Evolutionary conservation across 2,113 vertebrate genomes (phyloP).

Genomic region (Dasyornis broadbenti): DNA sequence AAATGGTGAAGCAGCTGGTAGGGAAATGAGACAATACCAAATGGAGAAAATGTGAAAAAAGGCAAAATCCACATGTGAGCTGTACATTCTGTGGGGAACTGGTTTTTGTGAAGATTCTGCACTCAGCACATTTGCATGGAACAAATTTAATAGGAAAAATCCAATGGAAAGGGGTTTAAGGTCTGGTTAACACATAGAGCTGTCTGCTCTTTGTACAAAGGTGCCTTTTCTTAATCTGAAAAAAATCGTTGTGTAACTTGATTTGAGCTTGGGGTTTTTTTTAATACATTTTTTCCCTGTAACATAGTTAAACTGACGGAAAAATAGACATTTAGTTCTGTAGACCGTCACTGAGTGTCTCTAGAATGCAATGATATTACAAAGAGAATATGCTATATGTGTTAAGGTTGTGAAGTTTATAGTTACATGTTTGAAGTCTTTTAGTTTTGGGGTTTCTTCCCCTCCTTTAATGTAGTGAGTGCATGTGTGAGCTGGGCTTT

Average conservation of each 20-base stretch:
- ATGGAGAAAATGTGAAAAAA: neutral
- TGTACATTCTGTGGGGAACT: neutral
- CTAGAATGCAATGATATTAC: neutral
- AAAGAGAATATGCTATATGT: neutral
- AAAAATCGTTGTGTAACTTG: neutral
- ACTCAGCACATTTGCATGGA: neutral
- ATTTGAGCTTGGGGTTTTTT: neutral
- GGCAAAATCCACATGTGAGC: neutral
- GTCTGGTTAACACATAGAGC: neutral
- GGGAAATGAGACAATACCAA: constrained; percentile 18
- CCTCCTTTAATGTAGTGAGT: neutral
- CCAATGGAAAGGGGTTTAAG: neutral
- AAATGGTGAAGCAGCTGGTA: constrained; percentile 25
- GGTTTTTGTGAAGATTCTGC: neutral
- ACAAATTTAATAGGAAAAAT: neutral
- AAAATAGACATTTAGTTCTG: neutral
- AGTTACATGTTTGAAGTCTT: neutral
- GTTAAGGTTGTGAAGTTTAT: neutral
- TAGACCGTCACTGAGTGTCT: neutral
- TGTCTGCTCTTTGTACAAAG: neutral
- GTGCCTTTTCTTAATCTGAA: neutral
- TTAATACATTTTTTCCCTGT: neutral
- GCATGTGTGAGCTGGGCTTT: neutral
- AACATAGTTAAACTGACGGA: neutral
- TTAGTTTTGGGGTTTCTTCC: neutral